Conservation (phyloP, 64 coral and sea anemone species). For the Porites australiensis region DNA sequence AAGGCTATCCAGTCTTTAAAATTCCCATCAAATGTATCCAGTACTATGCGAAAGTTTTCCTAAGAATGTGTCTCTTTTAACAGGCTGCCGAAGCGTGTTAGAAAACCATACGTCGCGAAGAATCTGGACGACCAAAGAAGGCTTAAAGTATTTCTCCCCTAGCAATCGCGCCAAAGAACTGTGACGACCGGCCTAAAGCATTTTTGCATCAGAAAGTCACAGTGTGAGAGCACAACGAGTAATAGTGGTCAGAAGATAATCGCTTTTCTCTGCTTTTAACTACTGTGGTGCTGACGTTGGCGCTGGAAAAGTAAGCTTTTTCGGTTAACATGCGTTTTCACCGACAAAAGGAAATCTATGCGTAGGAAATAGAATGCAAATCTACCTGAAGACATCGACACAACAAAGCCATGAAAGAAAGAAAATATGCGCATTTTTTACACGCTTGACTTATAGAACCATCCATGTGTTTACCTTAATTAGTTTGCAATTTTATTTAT, state of each 20-base stretch:
- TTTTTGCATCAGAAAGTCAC: not conserved
- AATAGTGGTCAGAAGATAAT: slow-evolving; percentile 5
- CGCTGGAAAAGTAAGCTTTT: not conserved
- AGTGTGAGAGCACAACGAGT: not conserved
- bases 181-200: slow-evolving; percentile 11
- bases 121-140: not conserved
- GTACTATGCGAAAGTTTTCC: not conserved
- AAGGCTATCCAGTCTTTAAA: not conserved
- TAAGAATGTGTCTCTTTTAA: not conserved
- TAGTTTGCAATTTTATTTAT: slow-evolving; percentile 40
- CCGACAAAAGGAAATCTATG: not conserved
- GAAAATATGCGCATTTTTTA: slow-evolving; percentile 45
- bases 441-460: not conserved
- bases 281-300: not conserved
- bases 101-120: not conserved
- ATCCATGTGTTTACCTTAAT: slow-evolving; percentile 13
- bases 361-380: not conserved
- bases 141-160: not conserved
- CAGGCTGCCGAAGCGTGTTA: not conserved
- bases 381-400: not conserved
- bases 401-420: not conserved
- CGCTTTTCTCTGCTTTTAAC: not conserved
- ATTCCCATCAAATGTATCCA: not conserved
- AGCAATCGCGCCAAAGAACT: not conserved
- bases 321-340: not conserved